Percentiles rank a stretch among this genome's conserved stretches.
These are phyloP conservation scores for Metridium senile DNA, from an alignment of 92 coral and sea anemone genomes.

Conservation along the genomic window DNA sequence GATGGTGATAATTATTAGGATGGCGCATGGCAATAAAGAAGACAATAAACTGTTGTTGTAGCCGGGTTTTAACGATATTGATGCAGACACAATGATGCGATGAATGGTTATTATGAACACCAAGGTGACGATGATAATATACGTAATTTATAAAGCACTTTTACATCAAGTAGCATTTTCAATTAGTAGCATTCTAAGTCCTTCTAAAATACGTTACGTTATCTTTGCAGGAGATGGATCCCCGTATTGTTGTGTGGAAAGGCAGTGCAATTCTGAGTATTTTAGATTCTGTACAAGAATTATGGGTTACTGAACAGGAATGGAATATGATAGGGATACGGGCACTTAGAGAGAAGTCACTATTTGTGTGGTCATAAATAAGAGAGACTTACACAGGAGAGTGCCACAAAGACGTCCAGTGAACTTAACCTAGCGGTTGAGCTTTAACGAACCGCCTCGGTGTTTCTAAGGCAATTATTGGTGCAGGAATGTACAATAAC, in stretches of 20 bases:
- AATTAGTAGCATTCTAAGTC: too few relatives aligned
- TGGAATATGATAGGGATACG: constrained; percentile 90
- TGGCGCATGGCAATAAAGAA: too few relatives aligned
- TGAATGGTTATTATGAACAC: too few relatives aligned
- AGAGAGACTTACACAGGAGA: neutral
- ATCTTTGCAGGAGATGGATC: constrained; percentile 95
- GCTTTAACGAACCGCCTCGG: neutral
- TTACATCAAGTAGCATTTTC: too few relatives aligned
- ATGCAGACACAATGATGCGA: too few relatives aligned
- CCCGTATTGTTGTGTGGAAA: constrained; percentile 98
- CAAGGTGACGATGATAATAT: too few relatives aligned
- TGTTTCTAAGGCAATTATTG: neutral
- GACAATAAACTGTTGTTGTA: too few relatives aligned
- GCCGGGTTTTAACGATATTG: too few relatives aligned
- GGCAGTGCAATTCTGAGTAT: constrained; percentile 96
- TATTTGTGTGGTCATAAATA: constrained; percentile 78
- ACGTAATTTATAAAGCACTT: too few relatives aligned
- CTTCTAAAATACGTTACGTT: too few relatives aligned
- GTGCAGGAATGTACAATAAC: neutral
- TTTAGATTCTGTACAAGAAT: constrained; percentile 94
- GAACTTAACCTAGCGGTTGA: neutral
- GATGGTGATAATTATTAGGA: too few relatives aligned
- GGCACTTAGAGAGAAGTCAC: constrained; percentile 86
- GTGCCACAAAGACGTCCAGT: neutral
- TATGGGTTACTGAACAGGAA: constrained; percentile 95